Conservation (phyloP, 2,888 invertebrate species). For the Melanotus villosus region DNA sequence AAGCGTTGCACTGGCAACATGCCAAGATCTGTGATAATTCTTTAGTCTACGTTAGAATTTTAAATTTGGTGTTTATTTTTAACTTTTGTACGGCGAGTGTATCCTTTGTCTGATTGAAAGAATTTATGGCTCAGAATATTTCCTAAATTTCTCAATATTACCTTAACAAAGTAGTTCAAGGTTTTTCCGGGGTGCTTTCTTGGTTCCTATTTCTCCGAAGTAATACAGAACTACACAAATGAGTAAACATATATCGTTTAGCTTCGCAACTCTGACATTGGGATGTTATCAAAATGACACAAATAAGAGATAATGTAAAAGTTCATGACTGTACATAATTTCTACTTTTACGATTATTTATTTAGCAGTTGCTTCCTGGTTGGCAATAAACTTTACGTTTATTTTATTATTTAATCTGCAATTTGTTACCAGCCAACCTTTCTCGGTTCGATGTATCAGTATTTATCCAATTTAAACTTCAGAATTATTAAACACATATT, state of each 20-base stretch:
- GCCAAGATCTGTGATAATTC: slow-evolving; percentile 34
- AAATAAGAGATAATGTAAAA: slow-evolving; percentile 30
- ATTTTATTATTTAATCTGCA: not conserved
- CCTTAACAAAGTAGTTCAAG: slow-evolving; percentile 31
- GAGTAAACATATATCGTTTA: slow-evolving; percentile 16
- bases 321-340: slow-evolving; percentile 21
- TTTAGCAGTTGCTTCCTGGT: not conserved
- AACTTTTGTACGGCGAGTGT: slow-evolving; percentile 18
- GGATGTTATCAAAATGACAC: slow-evolving; percentile 34
- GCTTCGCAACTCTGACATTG: slow-evolving; percentile 24
- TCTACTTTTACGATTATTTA: not conserved
- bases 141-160: slow-evolving; percentile 24
- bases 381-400: slow-evolving; percentile 1
- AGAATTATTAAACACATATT: no score
- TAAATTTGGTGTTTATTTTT: slow-evolving; percentile 31
- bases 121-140: slow-evolving; percentile 20
- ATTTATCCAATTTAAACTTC: no score
- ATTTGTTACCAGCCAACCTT: not conserved
- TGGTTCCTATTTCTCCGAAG: slow-evolving; percentile 1
- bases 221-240: slow-evolving; percentile 19
- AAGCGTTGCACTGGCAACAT: slow-evolving; percentile 27
- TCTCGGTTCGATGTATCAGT: not conserved
- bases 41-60: slow-evolving; percentile 25
- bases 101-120: slow-evolving; percentile 25
- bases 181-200: not conserved